A percentile compares a stretch with the other conserved stretches of the same genome.
phyloP scores from a whole-genome alignment of 2,888 invertebrate species.

The Lithophane semibrunnea region DNA sequence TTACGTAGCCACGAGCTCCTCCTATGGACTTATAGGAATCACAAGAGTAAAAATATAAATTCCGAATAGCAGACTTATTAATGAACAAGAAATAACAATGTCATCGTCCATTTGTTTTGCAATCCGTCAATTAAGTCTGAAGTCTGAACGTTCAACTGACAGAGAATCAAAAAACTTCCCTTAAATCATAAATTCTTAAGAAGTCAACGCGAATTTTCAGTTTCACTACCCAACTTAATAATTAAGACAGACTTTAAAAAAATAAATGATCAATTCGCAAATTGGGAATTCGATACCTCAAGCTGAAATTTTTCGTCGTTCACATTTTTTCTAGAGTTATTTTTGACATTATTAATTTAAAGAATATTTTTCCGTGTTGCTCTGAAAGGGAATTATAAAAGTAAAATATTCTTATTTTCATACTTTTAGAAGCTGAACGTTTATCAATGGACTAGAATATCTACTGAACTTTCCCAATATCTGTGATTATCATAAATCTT shows the following conservation, averaged over 20 bases:
- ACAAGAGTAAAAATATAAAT: not conserved
- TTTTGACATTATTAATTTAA: conserved; percentile 16
- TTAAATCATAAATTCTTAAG: conserved; percentile 19
- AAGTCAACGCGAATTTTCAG: conserved; percentile 19
- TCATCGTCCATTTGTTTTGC: not conserved
- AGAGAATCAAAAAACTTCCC: conserved; percentile 8
- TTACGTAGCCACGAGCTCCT: too few relatives aligned
- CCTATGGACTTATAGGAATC: too few relatives aligned
- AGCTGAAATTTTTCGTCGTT: conserved; percentile 16
- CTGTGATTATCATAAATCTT: not conserved
- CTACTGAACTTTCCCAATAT: not conserved
- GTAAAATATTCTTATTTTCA: not conserved
- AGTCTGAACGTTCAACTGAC: conserved; percentile 4
- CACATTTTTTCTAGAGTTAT: not conserved
- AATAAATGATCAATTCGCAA: conserved; percentile 53
- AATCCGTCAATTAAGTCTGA: conserved; percentile 45
- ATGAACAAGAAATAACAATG: not conserved
- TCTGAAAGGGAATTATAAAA: not conserved
- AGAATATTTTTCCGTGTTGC: not conserved
- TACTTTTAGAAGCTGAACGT: not conserved
- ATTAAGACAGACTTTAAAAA: conserved; percentile 19
- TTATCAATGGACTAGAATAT: not conserved
- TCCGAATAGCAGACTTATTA: too few relatives aligned
- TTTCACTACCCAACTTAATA: conserved; percentile 14
- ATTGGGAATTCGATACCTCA: conserved; percentile 56